Conservation (phyloP, 2,113 vertebrate species). For the Sylvia atricapilla region DNA sequence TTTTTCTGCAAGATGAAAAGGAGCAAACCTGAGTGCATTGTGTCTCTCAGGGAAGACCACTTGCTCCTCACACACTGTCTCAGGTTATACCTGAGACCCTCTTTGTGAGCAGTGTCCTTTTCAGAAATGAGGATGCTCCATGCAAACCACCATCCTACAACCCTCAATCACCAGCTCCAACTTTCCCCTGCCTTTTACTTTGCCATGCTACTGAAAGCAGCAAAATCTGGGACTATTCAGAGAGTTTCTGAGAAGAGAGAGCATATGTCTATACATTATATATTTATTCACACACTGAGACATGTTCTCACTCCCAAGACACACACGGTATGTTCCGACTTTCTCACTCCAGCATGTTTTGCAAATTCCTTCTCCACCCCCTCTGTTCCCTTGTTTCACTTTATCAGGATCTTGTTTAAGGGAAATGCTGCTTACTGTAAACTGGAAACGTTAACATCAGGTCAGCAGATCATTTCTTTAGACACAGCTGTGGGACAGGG, state of each 20-base stretch:
- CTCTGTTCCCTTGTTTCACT: conserved; percentile 21
- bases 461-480: conserved; percentile 54
- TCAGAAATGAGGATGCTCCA: background rate
- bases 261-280: conserved; percentile 55
- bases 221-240: background rate
- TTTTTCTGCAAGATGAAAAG: background rate
- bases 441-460: conserved; percentile 1
- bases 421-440: conserved; percentile 39
- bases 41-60: background rate
- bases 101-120: background rate
- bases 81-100: fast-evolving
- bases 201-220: background rate
- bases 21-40: background rate
- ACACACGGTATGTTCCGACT: conserved; percentile 50
- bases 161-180: background rate
- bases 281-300: conserved; percentile 62
- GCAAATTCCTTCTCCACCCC: conserved; percentile 57
- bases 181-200: background rate
- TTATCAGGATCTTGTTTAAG: conserved; percentile 33
- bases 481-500: conserved; percentile 19
- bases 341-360: conserved; percentile 64
- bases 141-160: background rate
- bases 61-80: background rate
- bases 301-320: conserved; percentile 47
- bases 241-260: conserved; percentile 5